Evolutionary conservation across 2,888 invertebrate species (phyloP).

Genomic region (Drosophila atroscutellata): DNA sequence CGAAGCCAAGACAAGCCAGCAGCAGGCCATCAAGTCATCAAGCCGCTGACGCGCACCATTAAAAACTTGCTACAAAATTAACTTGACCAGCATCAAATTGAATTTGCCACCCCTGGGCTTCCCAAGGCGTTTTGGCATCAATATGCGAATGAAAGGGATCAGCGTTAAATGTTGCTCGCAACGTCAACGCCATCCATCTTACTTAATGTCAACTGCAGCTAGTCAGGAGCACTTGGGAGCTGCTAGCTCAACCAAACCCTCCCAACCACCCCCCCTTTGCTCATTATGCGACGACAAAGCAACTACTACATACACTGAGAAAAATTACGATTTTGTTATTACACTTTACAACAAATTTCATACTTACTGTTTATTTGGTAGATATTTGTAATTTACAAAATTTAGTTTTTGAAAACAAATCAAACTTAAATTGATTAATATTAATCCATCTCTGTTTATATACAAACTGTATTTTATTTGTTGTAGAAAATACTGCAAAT

Average conservation of each 20-base stretch:
- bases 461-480: background rate
- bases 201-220: slow-evolving; percentile 79
- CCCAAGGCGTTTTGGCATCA: slow-evolving; percentile 48
- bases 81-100: slow-evolving; percentile 64
- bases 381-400: background rate
- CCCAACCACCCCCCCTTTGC: slow-evolving; percentile 21
- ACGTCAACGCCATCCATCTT: slow-evolving; percentile 77
- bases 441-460: background rate
- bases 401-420: background rate
- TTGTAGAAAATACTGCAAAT: background rate
- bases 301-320: slow-evolving; percentile 43
- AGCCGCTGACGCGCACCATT: slow-evolving; percentile 44
- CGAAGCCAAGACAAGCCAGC: slow-evolving; percentile 40
- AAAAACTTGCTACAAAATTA: slow-evolving; percentile 62
- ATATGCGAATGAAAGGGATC: slow-evolving; percentile 74
- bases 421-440: too few relatives aligned
- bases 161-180: slow-evolving; percentile 75
- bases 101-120: slow-evolving; percentile 41
- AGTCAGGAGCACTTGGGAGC: slow-evolving; percentile 25
- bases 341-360: background rate
- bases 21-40: slow-evolving; percentile 57
- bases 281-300: slow-evolving; percentile 75
- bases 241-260: background rate
- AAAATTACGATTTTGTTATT: background rate
- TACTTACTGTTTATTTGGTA: background rate